These are phyloP conservation scores for Sesamia inferens DNA, from an alignment of 2,888 invertebrate genomes.

Conservation along the genomic window DNA sequence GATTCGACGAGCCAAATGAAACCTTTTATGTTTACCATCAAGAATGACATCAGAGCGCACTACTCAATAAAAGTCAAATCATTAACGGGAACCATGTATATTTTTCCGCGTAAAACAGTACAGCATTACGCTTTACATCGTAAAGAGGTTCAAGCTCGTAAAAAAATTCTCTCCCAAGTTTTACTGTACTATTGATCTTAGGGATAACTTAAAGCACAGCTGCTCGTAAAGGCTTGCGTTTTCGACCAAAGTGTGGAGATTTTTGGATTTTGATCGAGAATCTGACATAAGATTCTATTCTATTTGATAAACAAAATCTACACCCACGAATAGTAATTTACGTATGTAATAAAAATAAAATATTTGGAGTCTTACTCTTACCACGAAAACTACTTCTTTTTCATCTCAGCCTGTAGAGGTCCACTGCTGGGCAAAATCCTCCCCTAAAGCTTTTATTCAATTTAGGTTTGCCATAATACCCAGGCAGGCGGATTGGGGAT, in stretches of 20 bases:
- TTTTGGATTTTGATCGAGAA: not conserved
- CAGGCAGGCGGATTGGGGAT: no score
- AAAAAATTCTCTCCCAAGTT: slow-evolving; percentile 34
- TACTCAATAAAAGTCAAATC: slow-evolving; percentile 36
- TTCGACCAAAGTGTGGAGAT: not conserved
- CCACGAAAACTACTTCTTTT: no score
- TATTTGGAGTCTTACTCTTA: no score
- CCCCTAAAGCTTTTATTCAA: no score
- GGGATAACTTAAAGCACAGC: slow-evolving; percentile 18
- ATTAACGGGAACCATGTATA: slow-evolving; percentile 33
- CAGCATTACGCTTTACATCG: slow-evolving; percentile 27
- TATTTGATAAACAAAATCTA: not conserved
- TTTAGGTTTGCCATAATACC: no score
- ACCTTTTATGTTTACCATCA: not conserved
- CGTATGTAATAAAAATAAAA: no score
- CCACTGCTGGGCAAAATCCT: no score
- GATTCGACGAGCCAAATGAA: not conserved
- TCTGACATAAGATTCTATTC: no score
- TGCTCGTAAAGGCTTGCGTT: slow-evolving; percentile 27
- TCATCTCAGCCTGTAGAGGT: no score
- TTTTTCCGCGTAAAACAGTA: slow-evolving; percentile 40
- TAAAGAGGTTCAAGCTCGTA: slow-evolving; percentile 32
- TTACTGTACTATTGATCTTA: slow-evolving; percentile 34
- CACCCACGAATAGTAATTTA: not conserved
- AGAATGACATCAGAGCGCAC: slow-evolving; percentile 9